Evolutionary conservation across 2,888 invertebrate genomes (phyloP).

Genomic region (Agonopterix heracliana): DNA sequence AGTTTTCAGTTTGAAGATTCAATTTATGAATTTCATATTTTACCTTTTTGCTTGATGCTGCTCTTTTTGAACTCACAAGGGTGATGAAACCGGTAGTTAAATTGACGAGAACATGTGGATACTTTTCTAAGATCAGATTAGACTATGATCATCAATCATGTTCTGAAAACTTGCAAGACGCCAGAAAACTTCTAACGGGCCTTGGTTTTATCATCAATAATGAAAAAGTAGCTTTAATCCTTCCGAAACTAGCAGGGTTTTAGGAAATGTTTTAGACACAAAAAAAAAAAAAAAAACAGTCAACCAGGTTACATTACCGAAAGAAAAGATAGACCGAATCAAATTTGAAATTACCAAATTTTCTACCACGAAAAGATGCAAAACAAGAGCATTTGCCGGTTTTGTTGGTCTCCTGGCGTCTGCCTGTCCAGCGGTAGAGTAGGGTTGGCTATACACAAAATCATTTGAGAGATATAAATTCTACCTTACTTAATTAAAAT

Average conservation of each 20-base stretch:
- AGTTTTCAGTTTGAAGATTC: constrained; percentile 3
- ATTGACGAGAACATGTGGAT: constrained; percentile 4
- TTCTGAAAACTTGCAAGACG: neutral
- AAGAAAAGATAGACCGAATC: neutral
- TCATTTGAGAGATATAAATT: constrained; percentile 1
- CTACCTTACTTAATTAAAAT: neutral
- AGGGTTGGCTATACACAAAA: constrained; percentile 1
- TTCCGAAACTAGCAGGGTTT: neutral
- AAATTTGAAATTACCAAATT: neutral
- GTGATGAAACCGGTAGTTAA: constrained; percentile 7
- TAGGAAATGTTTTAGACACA: constrained; percentile 1
- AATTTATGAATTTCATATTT: constrained; percentile 10
- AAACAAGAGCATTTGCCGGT: constrained; percentile 16
- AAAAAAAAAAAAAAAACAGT: too few relatives aligned
- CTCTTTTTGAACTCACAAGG: constrained; percentile 5
- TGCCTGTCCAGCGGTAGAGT: neutral
- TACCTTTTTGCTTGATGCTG: constrained; percentile 7
- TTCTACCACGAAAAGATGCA: neutral
- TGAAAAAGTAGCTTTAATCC: constrained; percentile 3
- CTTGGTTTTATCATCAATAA: constrained; percentile 7
- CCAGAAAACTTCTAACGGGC: neutral
- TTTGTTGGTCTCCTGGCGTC: constrained; percentile 5
- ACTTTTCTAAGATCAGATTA: constrained; percentile 11
- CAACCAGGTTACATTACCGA: neutral
- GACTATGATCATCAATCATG: neutral